These are phyloP conservation scores for Drosophila silvestris DNA, from an alignment of 2,888 invertebrate species.

Conservation along the genomic window DNA sequence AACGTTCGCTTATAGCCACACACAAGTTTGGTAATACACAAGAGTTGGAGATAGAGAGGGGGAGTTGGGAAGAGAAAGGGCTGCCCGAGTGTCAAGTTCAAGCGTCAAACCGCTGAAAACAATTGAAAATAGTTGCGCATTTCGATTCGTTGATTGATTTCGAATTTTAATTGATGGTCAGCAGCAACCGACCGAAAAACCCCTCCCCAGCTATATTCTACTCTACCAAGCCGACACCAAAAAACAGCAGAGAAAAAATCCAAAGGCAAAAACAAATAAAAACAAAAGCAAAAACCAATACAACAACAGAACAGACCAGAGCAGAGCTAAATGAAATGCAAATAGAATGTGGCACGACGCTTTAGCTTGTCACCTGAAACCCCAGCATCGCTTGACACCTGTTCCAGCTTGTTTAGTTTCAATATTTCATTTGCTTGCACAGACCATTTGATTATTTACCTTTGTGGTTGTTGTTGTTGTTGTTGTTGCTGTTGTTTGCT, in stretches of 20 bases:
- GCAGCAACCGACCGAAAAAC: slow-evolving; percentile 13
- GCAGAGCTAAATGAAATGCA: slow-evolving; percentile 73
- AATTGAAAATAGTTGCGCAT: slow-evolving; percentile 73
- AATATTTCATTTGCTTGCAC: slow-evolving; percentile 78
- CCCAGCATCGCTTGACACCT: slow-evolving; percentile 63
- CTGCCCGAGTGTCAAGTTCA: slow-evolving; percentile 70
- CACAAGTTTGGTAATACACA: slow-evolving; percentile 33
- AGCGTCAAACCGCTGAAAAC: slow-evolving; percentile 58
- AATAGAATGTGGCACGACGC: slow-evolving; percentile 62
- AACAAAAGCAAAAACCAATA: slow-evolving; percentile 9
- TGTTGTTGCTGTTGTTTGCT: slow-evolving; percentile 27
- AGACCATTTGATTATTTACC: slow-evolving; percentile 73
- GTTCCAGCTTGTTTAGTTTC: slow-evolving; percentile 77
- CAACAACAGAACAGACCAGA: neutral
- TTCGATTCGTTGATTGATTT: slow-evolving; percentile 71
- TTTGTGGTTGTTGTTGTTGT: slow-evolving; percentile 20
- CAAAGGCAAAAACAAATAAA: slow-evolving; percentile 13
- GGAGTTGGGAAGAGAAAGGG: neutral
- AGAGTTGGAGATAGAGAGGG: neutral
- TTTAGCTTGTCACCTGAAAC: slow-evolving; percentile 59
- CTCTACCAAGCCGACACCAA: neutral
- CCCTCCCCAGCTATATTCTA: neutral
- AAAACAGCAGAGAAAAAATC: slow-evolving; percentile 17
- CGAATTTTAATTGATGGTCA: slow-evolving; percentile 64
- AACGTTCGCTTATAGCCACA: slow-evolving; percentile 28